A percentile compares a stretch with the other conserved stretches of the same genome.
phyloP scores from a whole-genome alignment of 2,797 vertebrate species.

The Tragopan temminckii region DNA sequence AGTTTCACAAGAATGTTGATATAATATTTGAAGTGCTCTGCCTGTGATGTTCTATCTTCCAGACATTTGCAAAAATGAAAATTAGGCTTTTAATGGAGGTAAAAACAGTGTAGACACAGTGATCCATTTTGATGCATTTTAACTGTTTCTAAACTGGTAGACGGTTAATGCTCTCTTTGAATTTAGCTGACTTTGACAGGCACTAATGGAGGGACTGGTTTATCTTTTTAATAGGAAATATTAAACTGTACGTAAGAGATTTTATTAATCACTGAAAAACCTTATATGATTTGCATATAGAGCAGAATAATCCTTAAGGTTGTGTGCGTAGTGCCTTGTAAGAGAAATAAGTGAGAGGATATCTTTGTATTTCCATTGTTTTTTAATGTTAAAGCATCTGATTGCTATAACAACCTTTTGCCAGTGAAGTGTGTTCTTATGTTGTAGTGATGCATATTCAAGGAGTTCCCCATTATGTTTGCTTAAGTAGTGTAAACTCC shows the following conservation, averaged over 20 bases:
- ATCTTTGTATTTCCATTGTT: background rate
- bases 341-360: background rate
- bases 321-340: background rate
- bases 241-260: background rate
- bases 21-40: conserved; percentile 2
- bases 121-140: background rate
- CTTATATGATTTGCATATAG: background rate
- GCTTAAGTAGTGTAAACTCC: background rate
- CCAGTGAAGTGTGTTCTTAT: background rate
- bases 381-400: background rate
- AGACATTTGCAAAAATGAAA: background rate
- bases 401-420: background rate
- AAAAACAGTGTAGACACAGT: background rate
- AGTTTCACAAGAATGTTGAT: background rate
- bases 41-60: background rate
- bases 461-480: background rate
- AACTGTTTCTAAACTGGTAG: background rate
- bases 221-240: background rate
- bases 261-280: background rate
- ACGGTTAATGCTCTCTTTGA: background rate
- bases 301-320: background rate
- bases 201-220: background rate
- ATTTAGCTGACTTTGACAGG: background rate
- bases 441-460: background rate
- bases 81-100: background rate